Evolutionary conservation across 1,140 invertebrate species (phyloP).

Genomic region (Brevipalpus yothersi): DNA sequence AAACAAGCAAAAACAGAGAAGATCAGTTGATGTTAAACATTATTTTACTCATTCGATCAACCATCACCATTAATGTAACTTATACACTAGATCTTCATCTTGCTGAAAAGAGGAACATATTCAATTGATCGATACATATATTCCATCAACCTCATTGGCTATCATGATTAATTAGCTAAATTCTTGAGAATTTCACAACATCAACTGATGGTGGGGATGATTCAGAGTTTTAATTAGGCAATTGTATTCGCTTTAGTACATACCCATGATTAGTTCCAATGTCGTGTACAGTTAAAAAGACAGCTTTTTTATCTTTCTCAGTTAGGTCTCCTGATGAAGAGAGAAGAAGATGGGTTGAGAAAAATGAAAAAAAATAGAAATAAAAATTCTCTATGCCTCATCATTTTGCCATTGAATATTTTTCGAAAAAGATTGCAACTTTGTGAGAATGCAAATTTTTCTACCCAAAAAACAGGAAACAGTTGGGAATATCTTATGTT

Average conservation of each 20-base stretch:
- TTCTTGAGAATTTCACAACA: not conserved
- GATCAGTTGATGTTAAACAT: too few relatives aligned
- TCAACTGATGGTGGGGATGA: not conserved
- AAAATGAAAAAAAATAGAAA: not conserved
- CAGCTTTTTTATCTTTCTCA: slow-evolving; percentile 6
- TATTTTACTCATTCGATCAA: too few relatives aligned
- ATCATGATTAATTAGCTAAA: not conserved
- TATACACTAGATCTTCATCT: too few relatives aligned
- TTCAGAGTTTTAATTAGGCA: not conserved
- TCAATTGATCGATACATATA: too few relatives aligned
- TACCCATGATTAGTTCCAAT: slow-evolving; percentile 10
- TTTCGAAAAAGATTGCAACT: too few relatives aligned
- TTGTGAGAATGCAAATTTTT: too few relatives aligned
- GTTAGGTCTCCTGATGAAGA: slow-evolving; percentile 7
- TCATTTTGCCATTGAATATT: not conserved
- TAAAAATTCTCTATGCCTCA: not conserved
- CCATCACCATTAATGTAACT: too few relatives aligned
- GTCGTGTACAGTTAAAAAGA: slow-evolving; percentile 14
- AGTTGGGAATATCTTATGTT: too few relatives aligned
- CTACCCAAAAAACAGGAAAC: too few relatives aligned
- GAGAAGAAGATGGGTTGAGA: not conserved
- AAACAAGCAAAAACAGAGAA: too few relatives aligned
- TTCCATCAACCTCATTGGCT: not conserved
- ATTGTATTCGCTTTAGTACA: not conserved
- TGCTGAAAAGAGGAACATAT: too few relatives aligned